Conservation (phyloP, 2,797 vertebrate genomes). For the Pseudochaenichthys georgianus region DNA sequence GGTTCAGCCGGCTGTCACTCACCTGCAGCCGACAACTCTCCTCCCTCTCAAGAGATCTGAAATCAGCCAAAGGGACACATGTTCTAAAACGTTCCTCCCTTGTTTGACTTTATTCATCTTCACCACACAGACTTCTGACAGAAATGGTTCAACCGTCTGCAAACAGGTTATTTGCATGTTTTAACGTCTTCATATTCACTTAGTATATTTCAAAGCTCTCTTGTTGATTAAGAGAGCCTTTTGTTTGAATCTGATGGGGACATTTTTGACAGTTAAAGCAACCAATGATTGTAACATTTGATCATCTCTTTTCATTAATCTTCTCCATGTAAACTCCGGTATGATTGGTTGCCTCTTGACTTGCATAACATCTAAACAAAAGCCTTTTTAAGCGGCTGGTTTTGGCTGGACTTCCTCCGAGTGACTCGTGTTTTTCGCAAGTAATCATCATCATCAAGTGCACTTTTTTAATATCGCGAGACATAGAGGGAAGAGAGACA, state of each 20-base stretch:
- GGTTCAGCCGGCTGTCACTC: constrained; percentile 36
- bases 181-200: constrained; percentile 44
- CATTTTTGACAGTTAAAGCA: constrained; percentile 31
- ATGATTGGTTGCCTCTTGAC: constrained; percentile 72
- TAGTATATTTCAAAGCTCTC: constrained; percentile 61
- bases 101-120: constrained; percentile 39
- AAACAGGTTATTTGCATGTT: constrained; percentile 50
- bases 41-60: constrained; percentile 68
- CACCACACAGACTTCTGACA: constrained; percentile 50
- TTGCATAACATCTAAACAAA: constrained; percentile 51
- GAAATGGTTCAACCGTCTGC: constrained; percentile 33
- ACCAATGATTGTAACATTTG: constrained; percentile 60
- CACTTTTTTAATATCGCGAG: constrained; percentile 75
- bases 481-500: not conserved
- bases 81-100: constrained; percentile 27
- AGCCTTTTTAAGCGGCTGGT: constrained; percentile 56
- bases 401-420: constrained; percentile 72
- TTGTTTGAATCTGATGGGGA: constrained; percentile 45
- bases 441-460: constrained; percentile 72
- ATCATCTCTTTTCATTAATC: constrained; percentile 60
- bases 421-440: constrained; percentile 60
- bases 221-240: constrained; percentile 68
- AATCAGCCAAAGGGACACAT: constrained; percentile 81
- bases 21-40: constrained; percentile 25
- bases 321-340: constrained; percentile 51